Percentiles rank a stretch among this genome's conserved stretches.
Conservation (phyloP, 2,888 invertebrate species). For the Aleiodes alternator region DNA sequence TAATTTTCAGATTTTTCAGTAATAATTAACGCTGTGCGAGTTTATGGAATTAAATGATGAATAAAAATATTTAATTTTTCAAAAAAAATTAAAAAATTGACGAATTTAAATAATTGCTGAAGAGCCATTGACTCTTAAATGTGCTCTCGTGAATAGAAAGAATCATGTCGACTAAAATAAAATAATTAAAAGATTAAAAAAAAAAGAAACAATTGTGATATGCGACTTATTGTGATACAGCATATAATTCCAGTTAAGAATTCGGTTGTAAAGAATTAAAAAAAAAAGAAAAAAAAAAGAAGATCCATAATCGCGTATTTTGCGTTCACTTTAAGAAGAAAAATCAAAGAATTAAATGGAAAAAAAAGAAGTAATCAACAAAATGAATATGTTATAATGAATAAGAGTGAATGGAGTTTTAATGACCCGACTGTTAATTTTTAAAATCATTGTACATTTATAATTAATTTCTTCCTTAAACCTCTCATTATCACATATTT, state of each 20-base stretch:
- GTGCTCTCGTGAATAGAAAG: conserved; percentile 2
- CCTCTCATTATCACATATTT: too few relatives aligned
- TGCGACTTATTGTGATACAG: conserved; percentile 56
- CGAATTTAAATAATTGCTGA: not conserved
- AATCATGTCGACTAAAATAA: conserved; percentile 30
- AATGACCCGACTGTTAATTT: conserved; percentile 17
- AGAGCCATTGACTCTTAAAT: not conserved
- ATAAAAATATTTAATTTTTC: not conserved
- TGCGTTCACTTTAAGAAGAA: conserved; percentile 24
- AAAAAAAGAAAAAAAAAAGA: not conserved
- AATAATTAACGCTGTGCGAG: conserved; percentile 17
- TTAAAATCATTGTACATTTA: conserved; percentile 19
- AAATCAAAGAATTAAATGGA: conserved; percentile 1
- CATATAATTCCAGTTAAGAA: conserved; percentile 48
- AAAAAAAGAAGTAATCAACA: conserved; percentile 1
- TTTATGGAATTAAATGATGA: not conserved
- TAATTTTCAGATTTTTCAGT: not conserved
- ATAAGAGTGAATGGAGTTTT: conserved; percentile 19
- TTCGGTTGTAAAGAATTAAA: conserved; percentile 20
- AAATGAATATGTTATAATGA: not conserved
- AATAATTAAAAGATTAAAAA: not conserved
- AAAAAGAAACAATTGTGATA: conserved; percentile 54
- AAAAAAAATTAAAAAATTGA: not conserved
- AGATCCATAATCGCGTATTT: conserved; percentile 36
- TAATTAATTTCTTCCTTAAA: conserved; percentile 4